Evolutionary conservation across 2,113 vertebrate genomes (phyloP).

Genomic region (Setophaga kirtlandii): DNA sequence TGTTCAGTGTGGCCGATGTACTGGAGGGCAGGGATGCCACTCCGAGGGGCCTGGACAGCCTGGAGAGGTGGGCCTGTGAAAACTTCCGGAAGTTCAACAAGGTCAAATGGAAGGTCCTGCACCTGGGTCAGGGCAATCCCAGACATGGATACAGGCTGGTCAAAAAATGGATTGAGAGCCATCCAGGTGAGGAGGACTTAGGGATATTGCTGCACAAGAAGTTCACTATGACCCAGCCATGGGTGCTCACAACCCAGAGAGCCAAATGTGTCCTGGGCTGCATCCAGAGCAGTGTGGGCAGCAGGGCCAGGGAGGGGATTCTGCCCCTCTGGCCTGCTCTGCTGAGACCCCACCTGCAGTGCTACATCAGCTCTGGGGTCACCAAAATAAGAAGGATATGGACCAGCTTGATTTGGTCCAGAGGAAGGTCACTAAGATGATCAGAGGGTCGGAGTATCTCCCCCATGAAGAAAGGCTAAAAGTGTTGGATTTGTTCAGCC

Average conservation of each 20-base stretch:
- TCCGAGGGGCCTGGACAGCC: background rate
- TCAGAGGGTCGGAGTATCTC: background rate
- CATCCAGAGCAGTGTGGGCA: background rate
- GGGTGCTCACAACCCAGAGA: rapidly evolving
- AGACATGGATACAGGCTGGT: background rate
- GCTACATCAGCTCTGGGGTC: background rate
- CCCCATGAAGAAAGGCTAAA: background rate
- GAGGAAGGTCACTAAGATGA: background rate
- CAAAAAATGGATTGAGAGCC: background rate
- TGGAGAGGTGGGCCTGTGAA: background rate
- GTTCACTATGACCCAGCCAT: background rate
- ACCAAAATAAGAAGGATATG: background rate
- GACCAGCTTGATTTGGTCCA: background rate
- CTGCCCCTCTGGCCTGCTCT: background rate
- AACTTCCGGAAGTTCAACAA: background rate
- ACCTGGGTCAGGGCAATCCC: background rate
- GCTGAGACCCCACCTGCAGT: background rate
- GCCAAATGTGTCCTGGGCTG: background rate
- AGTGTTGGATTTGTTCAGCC: background rate
- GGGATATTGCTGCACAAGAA: background rate
- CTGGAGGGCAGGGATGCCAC: background rate
- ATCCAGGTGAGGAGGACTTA: background rate
- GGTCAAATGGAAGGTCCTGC: background rate
- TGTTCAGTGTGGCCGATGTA: rapidly evolving
- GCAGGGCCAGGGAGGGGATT: background rate